Conservation (phyloP, 2,113 vertebrate species). For the Aythya baeri region DNA sequence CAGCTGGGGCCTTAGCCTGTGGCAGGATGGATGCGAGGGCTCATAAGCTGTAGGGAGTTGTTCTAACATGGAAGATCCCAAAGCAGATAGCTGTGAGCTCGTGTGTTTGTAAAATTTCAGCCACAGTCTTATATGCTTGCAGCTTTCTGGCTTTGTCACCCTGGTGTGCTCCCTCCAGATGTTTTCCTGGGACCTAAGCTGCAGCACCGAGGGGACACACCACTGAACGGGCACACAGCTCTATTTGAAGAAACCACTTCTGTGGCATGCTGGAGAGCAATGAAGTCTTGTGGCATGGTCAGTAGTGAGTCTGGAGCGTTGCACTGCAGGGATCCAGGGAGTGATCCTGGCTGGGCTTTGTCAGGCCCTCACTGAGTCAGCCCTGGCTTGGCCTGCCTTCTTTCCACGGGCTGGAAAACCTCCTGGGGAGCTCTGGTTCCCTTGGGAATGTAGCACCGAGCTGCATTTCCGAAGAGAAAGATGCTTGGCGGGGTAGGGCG, state of each 20-base stretch:
- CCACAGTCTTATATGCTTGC: background rate
- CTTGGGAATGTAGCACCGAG: background rate
- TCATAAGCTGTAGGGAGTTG: background rate
- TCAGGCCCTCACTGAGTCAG: background rate
- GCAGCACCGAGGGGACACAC: background rate
- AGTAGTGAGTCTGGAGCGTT: background rate
- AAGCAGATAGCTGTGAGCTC: background rate
- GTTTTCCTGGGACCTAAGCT: background rate
- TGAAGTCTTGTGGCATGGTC: fast-evolving
- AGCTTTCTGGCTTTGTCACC: background rate
- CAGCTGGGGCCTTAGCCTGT: background rate
- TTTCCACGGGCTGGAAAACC: background rate
- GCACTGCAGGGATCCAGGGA: background rate
- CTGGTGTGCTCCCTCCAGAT: background rate
- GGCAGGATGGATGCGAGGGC: background rate
- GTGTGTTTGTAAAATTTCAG: background rate
- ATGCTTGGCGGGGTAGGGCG: background rate
- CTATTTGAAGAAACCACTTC: background rate
- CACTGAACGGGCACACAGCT: background rate
- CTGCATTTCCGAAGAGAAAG: background rate
- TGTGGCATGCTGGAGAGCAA: background rate
- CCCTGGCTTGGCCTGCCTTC: background rate
- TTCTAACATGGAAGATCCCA: background rate
- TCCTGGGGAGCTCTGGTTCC: background rate
- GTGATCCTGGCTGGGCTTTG: background rate